Percentiles rank a stretch among this genome's conserved stretches.
Evolutionary conservation across 1,140 invertebrate species (phyloP).

Genomic region (Drosophila sproati): DNA sequence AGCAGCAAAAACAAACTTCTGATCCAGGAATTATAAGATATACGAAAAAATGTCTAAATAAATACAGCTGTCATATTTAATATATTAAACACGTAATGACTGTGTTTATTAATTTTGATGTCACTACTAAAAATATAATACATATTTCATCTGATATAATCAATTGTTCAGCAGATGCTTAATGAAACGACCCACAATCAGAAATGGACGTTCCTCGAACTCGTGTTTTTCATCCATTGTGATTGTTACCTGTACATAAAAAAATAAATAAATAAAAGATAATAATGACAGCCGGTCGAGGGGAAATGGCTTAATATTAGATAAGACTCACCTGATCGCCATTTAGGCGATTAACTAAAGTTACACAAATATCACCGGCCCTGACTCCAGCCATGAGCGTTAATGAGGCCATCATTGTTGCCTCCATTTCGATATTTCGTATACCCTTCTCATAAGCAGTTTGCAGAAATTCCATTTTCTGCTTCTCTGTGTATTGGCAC

Average conservation of each 20-base stretch:
- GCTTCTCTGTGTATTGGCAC: constrained; percentile 91
- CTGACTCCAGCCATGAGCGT: constrained; percentile 94
- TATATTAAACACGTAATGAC: too few species aligned
- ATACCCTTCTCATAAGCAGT: constrained; percentile 89
- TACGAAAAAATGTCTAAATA: background rate
- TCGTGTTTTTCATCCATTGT: constrained; percentile 61
- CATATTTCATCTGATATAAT: too few species aligned
- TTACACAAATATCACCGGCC: constrained; percentile 95
- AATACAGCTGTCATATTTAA: background rate
- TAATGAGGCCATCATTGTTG: constrained; percentile 94
- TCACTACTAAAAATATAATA: background rate
- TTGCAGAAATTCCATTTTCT: constrained; percentile 91
- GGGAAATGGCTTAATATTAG: background rate
- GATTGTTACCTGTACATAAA: constrained; percentile 43
- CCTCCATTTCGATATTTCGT: constrained; percentile 99
- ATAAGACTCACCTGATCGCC: constrained; percentile 93
- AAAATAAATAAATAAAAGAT: background rate
- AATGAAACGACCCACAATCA: constrained; percentile 62
- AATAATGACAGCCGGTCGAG: background rate
- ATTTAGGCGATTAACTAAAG: constrained; percentile 93
- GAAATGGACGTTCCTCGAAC: constrained; percentile 68
- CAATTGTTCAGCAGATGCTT: constrained; percentile 28
- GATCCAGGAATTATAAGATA: constrained; percentile 57
- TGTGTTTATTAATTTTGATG: too few species aligned
- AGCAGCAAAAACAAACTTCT: constrained; percentile 56